Evolutionary conservation across 2,113 vertebrate species (phyloP), one percentile per base, ranked within the genome.

Genomic region (Gorsachius goisagi): DNA sequence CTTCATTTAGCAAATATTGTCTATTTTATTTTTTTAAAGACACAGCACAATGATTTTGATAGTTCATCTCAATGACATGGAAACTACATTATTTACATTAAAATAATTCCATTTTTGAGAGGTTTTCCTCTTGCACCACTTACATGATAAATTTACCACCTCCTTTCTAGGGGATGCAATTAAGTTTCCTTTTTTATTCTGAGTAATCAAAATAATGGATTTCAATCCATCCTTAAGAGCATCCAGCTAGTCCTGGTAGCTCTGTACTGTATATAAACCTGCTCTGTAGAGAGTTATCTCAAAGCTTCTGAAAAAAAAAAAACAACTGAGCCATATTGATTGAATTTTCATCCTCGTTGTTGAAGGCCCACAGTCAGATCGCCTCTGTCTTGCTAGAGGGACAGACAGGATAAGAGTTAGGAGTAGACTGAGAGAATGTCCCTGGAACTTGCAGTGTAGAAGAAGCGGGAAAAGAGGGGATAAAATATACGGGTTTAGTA

Each of bases 181-280:
- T 96, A 84, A 94, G 8, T 96, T 97, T 87, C 39, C 55, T 76
- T 95, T 90, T 96, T 92, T 79, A 85, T 87, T 93, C 82, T 52
- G 59, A 78, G 14, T 85, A 97, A 96, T 92, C 66, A 97, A 97
- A 97, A 93, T 53, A 91, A 90, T 19, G 20, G 52, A 78, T 78
- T 79, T 15, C 45, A 62, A 24, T 39, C 27, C 47, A 79, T 14
- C 22, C 62, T 86, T 67, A 72, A 45, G 52, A 82, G 35, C 11
- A 72, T 9, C 11, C 30, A 71, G 19, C 5, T 67, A 47, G 20
- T 22, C 47, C 56, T 81, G 13, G 16, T 19, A n/a, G 22, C 6
- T 94, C 47, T 39, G 13, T 44, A 58, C 30, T 10, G 9, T 14
- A 52, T 1, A 0, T 35, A 72, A 74, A 5, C 7, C 16, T 79